Evolutionary conservation across 2,113 vertebrate genomes (phyloP).

Genomic region (Albula glossodonta): DNA sequence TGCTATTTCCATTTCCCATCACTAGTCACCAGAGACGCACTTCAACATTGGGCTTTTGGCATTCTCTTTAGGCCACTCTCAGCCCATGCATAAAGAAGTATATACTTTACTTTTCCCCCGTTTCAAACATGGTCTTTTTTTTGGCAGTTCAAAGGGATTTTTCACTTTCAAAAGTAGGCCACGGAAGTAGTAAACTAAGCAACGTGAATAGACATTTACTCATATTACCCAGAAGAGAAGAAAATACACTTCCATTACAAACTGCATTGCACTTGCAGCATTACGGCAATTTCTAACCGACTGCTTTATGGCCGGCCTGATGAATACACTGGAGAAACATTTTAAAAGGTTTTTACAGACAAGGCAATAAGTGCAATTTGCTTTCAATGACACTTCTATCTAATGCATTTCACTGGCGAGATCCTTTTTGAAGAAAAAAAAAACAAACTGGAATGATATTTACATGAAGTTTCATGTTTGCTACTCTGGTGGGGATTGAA

Average conservation of each 20-base stretch:
- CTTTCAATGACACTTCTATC: too few relatives aligned
- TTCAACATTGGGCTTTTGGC: too few relatives aligned
- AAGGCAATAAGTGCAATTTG: too few relatives aligned
- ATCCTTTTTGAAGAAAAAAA: background rate
- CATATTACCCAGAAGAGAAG: background rate
- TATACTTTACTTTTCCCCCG: background rate
- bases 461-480: background rate
- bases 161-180: background rate
- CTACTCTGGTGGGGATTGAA: background rate
- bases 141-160: background rate
- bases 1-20: too few relatives aligned
- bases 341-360: background rate
- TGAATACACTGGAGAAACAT: background rate
- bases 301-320: background rate
- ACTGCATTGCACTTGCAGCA: background rate
- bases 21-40: too few relatives aligned
- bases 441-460: background rate
- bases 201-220: background rate
- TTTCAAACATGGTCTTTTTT: background rate
- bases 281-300: background rate
- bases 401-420: background rate
- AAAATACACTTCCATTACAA: background rate
- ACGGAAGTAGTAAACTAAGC: background rate
- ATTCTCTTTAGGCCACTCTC: too few relatives aligned
- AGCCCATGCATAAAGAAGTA: too few relatives aligned